Evolutionary conservation across 1,140 invertebrate species (phyloP).

Genomic region (Potamilus streckersoni): DNA sequence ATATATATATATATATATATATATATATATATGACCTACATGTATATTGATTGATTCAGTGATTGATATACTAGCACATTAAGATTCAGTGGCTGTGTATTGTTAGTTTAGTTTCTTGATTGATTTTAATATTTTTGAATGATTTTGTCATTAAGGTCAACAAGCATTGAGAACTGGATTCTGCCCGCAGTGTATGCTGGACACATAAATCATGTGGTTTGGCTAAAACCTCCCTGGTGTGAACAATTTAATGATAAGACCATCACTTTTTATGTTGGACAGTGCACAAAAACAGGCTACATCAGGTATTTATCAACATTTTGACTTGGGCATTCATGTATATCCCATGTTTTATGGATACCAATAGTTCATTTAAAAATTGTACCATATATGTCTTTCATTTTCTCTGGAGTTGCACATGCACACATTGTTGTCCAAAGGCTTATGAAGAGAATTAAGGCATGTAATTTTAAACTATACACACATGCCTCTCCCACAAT

Average conservation of each 20-base stretch:
- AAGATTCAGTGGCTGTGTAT: background rate
- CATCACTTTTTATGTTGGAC: constrained; percentile 80
- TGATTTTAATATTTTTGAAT: background rate
- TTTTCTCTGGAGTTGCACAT: too few species aligned
- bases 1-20: too few species aligned
- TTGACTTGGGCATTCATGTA: background rate
- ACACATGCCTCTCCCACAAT: too few species aligned
- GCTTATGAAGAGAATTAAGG: too few species aligned
- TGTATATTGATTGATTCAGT: background rate
- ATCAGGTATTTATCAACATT: constrained; percentile 44
- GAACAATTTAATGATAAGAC: constrained; percentile 80
- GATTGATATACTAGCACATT: background rate
- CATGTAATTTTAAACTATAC: too few species aligned
- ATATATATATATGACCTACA: background rate
- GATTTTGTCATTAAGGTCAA: constrained; percentile 38
- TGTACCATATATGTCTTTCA: background rate
- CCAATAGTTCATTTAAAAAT: background rate
- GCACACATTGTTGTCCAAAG: too few species aligned
- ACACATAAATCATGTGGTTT: constrained; percentile 82
- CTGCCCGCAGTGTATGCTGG: constrained; percentile 87
- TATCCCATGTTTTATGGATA: background rate
- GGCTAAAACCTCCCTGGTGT: constrained; percentile 91
- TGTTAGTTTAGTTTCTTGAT: background rate
- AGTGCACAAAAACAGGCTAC: constrained; percentile 72
- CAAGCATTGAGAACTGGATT: constrained; percentile 95